Evolutionary conservation across 2,888 invertebrate species (phyloP), one percentile per base, ranked within the genome.

Genomic region (Xylota segnis): DNA sequence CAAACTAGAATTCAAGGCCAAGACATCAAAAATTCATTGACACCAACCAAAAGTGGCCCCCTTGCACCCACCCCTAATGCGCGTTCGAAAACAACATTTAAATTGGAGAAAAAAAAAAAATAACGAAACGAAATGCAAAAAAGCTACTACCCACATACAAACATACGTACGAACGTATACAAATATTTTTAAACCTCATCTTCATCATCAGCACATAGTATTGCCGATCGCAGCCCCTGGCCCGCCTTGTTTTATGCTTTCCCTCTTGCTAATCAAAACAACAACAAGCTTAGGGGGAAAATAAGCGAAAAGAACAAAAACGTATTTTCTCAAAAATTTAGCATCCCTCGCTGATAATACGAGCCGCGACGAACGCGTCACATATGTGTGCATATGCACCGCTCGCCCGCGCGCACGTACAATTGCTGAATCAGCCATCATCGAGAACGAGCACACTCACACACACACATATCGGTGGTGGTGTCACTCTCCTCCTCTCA

Each of bases 11-110:
- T 81, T 77, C 83, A 87, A 87, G 83, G 83, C 78, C 71, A 87
- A 87, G 75, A 71, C 82, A 78, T 87, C 87, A 83, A 87, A 83
- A 78, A 83, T 87, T 87, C 87, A 87, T 87, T 87, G 87, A 87
- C 87, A 72, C 83, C 87, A 12, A 77, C 71, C 63, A 27, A 77
- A 71, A 61, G 59, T 56, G 50, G 34, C 76, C 68, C 66, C 74
- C 50, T 40, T 29, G 59, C 71, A 79, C 58, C 83, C 83, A 70
- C 78, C 83, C 83, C 83, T 79, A 79, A 72, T 77, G 71, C 72
- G 76, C 76, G 56, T 66, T 76, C 86, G 68, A 81, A 82, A 82
- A 74, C 76, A 82, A 82, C 52, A 77, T 68, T 82, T 61, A 76
- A 82, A 86, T 82, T 76, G 59, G 77, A 77, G 65, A 59, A 68